Conservation (phyloP, 2,888 invertebrate species). For the Hypomecis atomaria region DNA sequence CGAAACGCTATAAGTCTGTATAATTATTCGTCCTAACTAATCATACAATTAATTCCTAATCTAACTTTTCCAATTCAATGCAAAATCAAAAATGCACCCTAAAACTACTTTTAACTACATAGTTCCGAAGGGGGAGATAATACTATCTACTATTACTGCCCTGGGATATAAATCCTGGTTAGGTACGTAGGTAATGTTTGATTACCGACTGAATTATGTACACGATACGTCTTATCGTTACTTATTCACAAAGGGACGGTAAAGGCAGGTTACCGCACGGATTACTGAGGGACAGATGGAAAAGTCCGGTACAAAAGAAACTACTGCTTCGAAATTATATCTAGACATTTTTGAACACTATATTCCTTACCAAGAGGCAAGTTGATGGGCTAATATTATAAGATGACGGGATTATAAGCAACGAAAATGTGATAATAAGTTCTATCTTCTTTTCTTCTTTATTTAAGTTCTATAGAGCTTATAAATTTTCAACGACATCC, state of each 20-base stretch:
- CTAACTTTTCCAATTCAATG: slow-evolving; percentile 13
- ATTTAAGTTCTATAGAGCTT: too few relatives aligned
- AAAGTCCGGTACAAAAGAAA: background rate
- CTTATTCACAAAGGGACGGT: slow-evolving; percentile 36
- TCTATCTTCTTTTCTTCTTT: too few relatives aligned
- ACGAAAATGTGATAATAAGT: too few relatives aligned
- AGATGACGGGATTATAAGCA: too few relatives aligned
- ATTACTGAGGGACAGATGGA: background rate
- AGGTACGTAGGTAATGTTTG: slow-evolving; percentile 37
- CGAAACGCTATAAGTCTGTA: too few relatives aligned
- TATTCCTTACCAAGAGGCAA: too few relatives aligned
- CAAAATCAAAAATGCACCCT: slow-evolving; percentile 29
- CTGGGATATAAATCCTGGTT: slow-evolving; percentile 31
- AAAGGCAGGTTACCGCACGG: slow-evolving; percentile 7
- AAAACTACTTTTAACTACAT: slow-evolving; percentile 18
- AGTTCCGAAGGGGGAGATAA: slow-evolving; percentile 15
- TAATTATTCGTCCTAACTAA: too few relatives aligned
- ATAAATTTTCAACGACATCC: too few relatives aligned
- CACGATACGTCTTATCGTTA: slow-evolving; percentile 32
- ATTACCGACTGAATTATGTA: slow-evolving; percentile 40
- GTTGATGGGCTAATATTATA: too few relatives aligned
- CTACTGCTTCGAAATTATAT: too few relatives aligned
- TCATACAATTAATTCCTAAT: background rate
- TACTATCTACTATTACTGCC: slow-evolving; percentile 1
- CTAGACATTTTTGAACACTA: too few relatives aligned